Percentiles rank a stretch among this genome's conserved stretches.
phyloP scores from a whole-genome alignment of 2,888 invertebrate species.

The Philereme vetulata region DNA sequence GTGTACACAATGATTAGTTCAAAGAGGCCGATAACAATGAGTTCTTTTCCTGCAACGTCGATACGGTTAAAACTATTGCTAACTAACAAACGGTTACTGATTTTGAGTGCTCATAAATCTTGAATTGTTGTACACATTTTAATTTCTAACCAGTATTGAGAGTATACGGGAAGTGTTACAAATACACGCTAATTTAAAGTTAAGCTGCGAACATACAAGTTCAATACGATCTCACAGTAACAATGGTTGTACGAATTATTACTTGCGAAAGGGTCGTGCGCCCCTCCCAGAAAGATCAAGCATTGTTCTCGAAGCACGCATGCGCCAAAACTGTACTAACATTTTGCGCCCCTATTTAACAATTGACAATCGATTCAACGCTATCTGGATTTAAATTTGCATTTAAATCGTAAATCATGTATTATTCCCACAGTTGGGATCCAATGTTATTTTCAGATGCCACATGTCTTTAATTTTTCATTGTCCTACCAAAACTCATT shows the following conservation, averaged over 20 bases:
- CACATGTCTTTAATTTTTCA: no score
- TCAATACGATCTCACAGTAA: slow-evolving; percentile 43
- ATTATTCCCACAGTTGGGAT: no score
- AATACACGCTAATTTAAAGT: slow-evolving; percentile 36
- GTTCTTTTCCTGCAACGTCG: slow-evolving; percentile 22
- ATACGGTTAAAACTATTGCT: slow-evolving; percentile 10
- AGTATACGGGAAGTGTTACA: slow-evolving; percentile 24
- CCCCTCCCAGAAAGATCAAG: slow-evolving; percentile 47
- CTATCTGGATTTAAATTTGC: slow-evolving; percentile 33
- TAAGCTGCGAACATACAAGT: slow-evolving; percentile 41
- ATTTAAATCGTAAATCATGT: slow-evolving; percentile 12
- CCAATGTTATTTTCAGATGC: no score
- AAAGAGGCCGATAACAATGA: slow-evolving; percentile 40
- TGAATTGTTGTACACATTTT: slow-evolving; percentile 13
- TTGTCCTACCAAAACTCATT: no score
- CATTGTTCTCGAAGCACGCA: slow-evolving; percentile 53
- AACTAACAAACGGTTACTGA: slow-evolving; percentile 7
- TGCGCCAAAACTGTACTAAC: slow-evolving; percentile 51
- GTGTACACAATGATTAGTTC: slow-evolving; percentile 41
- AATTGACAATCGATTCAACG: slow-evolving; percentile 35
- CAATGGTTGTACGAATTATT: slow-evolving; percentile 51
- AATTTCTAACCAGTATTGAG: slow-evolving; percentile 20
- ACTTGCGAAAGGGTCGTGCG: slow-evolving; percentile 56
- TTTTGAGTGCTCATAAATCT: slow-evolving; percentile 12
- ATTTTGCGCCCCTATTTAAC: slow-evolving; percentile 42